These are phyloP conservation scores for Oryzias melastigma DNA, from an alignment of 2,113 vertebrate genomes.

Conservation along the genomic window DNA sequence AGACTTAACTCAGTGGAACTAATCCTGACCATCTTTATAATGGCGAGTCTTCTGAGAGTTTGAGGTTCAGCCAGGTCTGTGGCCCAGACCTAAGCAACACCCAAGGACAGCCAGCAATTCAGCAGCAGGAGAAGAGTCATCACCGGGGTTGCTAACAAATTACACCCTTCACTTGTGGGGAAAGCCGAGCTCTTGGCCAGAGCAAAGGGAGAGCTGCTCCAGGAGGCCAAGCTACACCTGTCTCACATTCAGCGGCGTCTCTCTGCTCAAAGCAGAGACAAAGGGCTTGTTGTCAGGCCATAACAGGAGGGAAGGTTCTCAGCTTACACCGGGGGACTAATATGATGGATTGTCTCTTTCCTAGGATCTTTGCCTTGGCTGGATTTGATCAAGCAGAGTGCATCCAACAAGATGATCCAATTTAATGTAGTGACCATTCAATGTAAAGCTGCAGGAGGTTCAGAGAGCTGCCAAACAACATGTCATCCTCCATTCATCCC, in stretches of 20 bases:
- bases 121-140: constrained; percentile 52
- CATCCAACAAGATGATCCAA: constrained; percentile 22
- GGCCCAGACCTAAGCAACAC: constrained; percentile 38
- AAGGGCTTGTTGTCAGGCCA: constrained; percentile 3
- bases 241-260: constrained; percentile 31
- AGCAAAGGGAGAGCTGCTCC: constrained; percentile 24
- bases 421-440: constrained; percentile 5
- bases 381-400: constrained; percentile 39
- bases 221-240: constrained; percentile 58
- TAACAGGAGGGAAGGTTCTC: constrained; percentile 3
- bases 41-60: constrained; percentile 9
- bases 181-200: constrained; percentile 31
- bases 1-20: background rate
- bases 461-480: constrained; percentile 9
- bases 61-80: constrained; percentile 37
- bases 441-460: constrained; percentile 15
- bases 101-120: constrained; percentile 29
- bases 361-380: constrained; percentile 1
- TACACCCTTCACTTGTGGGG: constrained; percentile 51
- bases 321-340: constrained; percentile 1
- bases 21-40: constrained; percentile 20
- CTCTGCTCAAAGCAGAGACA: constrained; percentile 21
- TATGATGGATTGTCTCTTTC: constrained; percentile 37
- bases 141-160: constrained; percentile 55
- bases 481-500: background rate